A percentile compares a stretch with the other conserved stretches of the same genome.
Conservation (phyloP, 2,888 invertebrate genomes). For the Eledona agricola region DNA sequence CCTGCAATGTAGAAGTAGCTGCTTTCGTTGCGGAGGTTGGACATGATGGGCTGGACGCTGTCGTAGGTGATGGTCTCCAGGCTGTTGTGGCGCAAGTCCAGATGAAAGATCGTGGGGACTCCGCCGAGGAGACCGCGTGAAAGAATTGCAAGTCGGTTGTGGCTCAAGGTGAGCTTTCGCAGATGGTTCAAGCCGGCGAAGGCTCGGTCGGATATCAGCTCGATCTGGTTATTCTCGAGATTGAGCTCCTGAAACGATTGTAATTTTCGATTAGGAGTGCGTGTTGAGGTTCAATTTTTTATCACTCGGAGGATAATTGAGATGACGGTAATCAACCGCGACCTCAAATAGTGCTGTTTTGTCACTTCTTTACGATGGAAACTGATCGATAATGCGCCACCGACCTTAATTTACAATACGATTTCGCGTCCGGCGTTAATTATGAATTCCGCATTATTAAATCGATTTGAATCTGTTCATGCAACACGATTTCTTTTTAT, state of each 20-base stretch:
- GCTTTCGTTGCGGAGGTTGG: slow-evolving; percentile 77
- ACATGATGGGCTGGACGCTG: slow-evolving; percentile 79
- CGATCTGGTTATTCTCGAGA: slow-evolving; percentile 62
- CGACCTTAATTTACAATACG: too few relatives aligned
- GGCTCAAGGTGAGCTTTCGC: slow-evolving; percentile 75
- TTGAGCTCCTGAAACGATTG: slow-evolving; percentile 53
- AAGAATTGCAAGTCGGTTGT: slow-evolving; percentile 78
- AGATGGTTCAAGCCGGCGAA: slow-evolving; percentile 79
- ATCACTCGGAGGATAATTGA: too few relatives aligned
- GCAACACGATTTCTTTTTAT: slow-evolving; percentile 9
- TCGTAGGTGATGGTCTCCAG: slow-evolving; percentile 80
- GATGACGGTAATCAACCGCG: too few relatives aligned
- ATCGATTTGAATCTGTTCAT: slow-evolving; percentile 9
- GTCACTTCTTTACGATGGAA: too few relatives aligned
- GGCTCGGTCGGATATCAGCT: slow-evolving; percentile 79
- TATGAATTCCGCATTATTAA: slow-evolving; percentile 4
- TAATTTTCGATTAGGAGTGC: slow-evolving; percentile 1
- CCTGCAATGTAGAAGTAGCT: slow-evolving; percentile 81
- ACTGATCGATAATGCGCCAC: too few relatives aligned
- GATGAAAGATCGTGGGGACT: slow-evolving; percentile 75
- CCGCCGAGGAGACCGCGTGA: slow-evolving; percentile 77
- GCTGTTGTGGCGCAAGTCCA: slow-evolving; percentile 81
- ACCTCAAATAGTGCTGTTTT: too few relatives aligned
- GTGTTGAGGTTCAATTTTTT: too few relatives aligned
- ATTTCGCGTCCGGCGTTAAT: too few relatives aligned